These are phyloP conservation scores for Conchocele bisecta DNA, from an alignment of 2,888 invertebrate species.

Conservation along the genomic window DNA sequence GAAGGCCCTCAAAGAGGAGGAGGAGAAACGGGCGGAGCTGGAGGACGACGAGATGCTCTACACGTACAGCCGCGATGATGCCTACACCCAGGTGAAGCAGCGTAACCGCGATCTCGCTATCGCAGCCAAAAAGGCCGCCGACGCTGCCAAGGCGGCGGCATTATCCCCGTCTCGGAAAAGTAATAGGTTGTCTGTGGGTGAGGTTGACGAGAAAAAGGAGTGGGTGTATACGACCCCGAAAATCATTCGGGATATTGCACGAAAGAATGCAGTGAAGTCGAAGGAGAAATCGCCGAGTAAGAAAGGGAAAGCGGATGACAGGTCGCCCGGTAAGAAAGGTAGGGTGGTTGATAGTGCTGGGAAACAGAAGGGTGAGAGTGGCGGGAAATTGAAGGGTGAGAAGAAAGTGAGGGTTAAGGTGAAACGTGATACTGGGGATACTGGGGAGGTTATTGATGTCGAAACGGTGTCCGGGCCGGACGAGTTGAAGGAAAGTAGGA, in stretches of 20 bases:
- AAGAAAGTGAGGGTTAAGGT: constrained; percentile 23
- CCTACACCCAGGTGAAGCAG: constrained; percentile 91
- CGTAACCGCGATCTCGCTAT: constrained; percentile 54
- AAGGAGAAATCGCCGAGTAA: no score
- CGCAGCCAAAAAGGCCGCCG: constrained; percentile 43
- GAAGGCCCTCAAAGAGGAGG: constrained; percentile 84
- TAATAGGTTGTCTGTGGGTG: constrained; percentile 23
- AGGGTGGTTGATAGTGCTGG: constrained; percentile 1
- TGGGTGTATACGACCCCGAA: constrained; percentile 1
- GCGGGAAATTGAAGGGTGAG: constrained; percentile 26
- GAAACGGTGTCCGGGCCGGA: constrained; percentile 42
- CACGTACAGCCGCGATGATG: constrained; percentile 90
- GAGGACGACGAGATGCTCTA: constrained; percentile 86
- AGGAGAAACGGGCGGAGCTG: constrained; percentile 81
- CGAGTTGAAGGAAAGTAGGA: constrained; percentile 30
- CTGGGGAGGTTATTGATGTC: constrained; percentile 51
- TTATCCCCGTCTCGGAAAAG: constrained; percentile 33
- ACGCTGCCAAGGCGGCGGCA: constrained; percentile 33
- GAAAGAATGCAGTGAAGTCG: no score
- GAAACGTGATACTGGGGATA: constrained; percentile 32
- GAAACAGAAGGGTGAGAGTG: constrained; percentile 9
- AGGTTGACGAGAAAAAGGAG: background rate
- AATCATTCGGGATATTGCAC: no score
- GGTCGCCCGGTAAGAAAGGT: background rate
- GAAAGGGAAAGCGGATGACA: no score